phyloP scores from a whole-genome alignment of 2,888 invertebrate species.

The Apodemia duryi region DNA sequence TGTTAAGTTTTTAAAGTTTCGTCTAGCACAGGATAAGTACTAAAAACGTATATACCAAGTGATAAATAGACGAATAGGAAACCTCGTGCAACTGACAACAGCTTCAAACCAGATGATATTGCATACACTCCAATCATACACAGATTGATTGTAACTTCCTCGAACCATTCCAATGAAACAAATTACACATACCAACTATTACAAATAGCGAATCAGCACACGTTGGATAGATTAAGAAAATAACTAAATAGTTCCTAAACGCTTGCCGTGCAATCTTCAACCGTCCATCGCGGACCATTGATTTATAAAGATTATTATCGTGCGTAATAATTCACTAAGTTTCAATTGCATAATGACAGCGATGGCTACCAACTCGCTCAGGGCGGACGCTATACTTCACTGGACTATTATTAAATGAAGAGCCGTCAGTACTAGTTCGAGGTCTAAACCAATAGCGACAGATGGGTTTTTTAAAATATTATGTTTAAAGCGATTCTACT shows the following conservation, averaged over 20 bases:
- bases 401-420: constrained; percentile 70
- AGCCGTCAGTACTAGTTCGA: constrained; percentile 54
- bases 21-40: too few relatives aligned
- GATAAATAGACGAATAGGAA: too few relatives aligned
- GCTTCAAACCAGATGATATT: neutral
- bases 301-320: constrained; percentile 76
- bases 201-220: constrained; percentile 1
- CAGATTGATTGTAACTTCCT: neutral
- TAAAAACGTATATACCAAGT: too few relatives aligned
- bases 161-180: neutral
- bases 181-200: neutral
- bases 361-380: constrained; percentile 60
- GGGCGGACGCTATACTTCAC: constrained; percentile 50
- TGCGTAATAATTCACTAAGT: constrained; percentile 78
- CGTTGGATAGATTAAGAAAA: neutral
- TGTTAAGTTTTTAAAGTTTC: too few relatives aligned
- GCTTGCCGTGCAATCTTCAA: constrained; percentile 25
- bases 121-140: neutral
- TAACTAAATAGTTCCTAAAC: constrained; percentile 10
- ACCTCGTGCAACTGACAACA: too few relatives aligned
- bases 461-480: neutral
- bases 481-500: too few relatives aligned
- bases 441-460: constrained; percentile 32
- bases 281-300: constrained; percentile 51
- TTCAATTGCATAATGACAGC: constrained; percentile 79